Percentiles rank a stretch among this genome's conserved stretches.
Conservation (phyloP, 53 echinoderm and acorn worm species). For the Hippasteria phrygiana region DNA sequence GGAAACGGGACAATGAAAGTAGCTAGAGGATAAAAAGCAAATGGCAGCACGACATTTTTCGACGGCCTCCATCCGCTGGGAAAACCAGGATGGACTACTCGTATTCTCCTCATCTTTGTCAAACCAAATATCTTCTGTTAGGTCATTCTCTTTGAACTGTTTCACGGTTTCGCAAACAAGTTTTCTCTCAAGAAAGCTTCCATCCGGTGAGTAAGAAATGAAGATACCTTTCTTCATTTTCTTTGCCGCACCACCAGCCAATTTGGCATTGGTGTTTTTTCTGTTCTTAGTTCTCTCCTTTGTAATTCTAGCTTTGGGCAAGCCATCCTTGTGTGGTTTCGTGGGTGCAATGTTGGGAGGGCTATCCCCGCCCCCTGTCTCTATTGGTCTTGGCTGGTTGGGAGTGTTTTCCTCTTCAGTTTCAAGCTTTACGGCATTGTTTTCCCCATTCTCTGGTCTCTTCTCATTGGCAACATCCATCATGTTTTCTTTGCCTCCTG, state of each 20-base stretch:
- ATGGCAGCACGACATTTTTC: constrained; percentile 92
- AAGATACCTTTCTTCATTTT: constrained; percentile 92
- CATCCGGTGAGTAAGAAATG: constrained; percentile 95
- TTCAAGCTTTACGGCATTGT: neutral
- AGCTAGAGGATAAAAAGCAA: constrained; percentile 85
- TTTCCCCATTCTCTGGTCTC: neutral
- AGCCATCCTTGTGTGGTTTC: constrained; percentile 1
- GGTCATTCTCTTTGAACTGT: constrained; percentile 93
- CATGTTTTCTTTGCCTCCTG: constrained; percentile 31
- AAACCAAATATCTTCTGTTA: constrained; percentile 96
- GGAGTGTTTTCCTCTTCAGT: neutral
- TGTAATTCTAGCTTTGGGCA: neutral
- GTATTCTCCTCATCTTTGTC: constrained; percentile 96
- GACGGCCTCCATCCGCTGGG: constrained; percentile 93
- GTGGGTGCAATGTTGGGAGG: neutral
- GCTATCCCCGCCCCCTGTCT: constrained; percentile 13
- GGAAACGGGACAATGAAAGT: constrained; percentile 95
- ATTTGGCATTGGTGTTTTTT: constrained; percentile 7
- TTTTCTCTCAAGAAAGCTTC: constrained; percentile 87
- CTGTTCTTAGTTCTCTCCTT: constrained; percentile 47
- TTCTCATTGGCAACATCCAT: constrained; percentile 20
- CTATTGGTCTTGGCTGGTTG: neutral
- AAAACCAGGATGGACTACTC: constrained; percentile 92
- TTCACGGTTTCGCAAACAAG: constrained; percentile 87
- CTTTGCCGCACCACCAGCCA: constrained; percentile 27